Evolutionary conservation across 2,888 invertebrate species (phyloP).

Genomic region (Zhengitettix transpicula): DNA sequence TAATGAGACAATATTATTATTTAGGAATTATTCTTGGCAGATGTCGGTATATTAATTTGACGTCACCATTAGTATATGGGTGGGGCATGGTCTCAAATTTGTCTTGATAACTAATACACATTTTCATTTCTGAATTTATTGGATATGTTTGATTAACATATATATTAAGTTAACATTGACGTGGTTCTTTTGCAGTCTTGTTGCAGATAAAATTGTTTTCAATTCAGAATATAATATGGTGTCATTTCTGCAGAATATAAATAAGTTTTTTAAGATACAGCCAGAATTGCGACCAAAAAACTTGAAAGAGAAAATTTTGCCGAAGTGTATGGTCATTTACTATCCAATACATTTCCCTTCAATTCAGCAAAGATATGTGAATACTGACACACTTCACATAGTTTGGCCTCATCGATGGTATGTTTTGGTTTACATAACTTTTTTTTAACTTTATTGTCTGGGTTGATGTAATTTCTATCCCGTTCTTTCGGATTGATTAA

Average conservation of each 20-base stretch:
- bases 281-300: slow-evolving; percentile 44
- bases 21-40: no score
- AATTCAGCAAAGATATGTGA: no score
- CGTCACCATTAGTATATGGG: no score
- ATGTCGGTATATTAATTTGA: no score
- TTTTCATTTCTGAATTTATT: no score
- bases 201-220: slow-evolving; percentile 49
- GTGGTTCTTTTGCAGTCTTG: slow-evolving; percentile 29
- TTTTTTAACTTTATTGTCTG: neutral
- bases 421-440: slow-evolving; percentile 13
- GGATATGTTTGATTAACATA: no score
- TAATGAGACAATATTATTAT: no score
- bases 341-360: slow-evolving; percentile 36
- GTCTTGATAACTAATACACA: no score
- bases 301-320: slow-evolving; percentile 33
- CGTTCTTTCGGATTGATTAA: no score
- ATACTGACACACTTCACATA: slow-evolving; percentile 26
- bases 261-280: slow-evolving; percentile 41
- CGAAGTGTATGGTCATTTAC: slow-evolving; percentile 44
- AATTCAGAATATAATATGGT: slow-evolving; percentile 51
- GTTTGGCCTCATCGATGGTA: slow-evolving; percentile 61
- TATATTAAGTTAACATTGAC: no score
- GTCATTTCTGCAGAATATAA: slow-evolving; percentile 45
- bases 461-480: neutral
- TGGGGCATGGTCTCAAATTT: no score